phyloP scores from a whole-genome alignment of 2,888 invertebrate species.

The Galerucella calmariensis region DNA sequence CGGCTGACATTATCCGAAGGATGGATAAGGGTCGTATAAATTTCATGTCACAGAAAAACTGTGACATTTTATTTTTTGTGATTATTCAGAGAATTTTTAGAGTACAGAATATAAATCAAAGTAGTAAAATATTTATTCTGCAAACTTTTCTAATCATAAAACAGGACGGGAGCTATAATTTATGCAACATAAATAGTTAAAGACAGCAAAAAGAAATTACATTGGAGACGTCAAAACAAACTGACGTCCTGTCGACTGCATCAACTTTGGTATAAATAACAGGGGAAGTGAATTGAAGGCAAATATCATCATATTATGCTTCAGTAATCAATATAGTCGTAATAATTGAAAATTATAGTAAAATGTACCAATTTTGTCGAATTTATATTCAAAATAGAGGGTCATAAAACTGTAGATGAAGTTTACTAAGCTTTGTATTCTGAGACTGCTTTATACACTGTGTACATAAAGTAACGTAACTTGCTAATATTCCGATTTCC shows the following conservation, averaged over 20 bases:
- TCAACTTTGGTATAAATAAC: neutral
- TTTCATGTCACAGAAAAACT: neutral
- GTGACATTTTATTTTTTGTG: neutral
- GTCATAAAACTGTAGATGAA: too few species aligned
- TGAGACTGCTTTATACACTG: too few species aligned
- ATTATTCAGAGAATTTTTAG: neutral
- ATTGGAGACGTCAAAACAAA: neutral
- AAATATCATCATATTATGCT: too few species aligned
- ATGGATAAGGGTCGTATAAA: slow-evolving; percentile 7
- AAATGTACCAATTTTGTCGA: too few species aligned
- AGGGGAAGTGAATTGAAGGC: neutral
- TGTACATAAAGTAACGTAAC: too few species aligned
- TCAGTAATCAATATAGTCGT: too few species aligned
- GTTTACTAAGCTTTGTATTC: too few species aligned
- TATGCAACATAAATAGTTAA: neutral
- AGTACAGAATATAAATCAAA: neutral
- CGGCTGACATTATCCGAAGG: neutral
- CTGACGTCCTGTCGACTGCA: neutral
- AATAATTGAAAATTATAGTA: too few species aligned
- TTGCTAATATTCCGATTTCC: too few species aligned
- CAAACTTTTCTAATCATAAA: neutral
- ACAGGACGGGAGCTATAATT: neutral
- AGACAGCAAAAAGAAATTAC: neutral
- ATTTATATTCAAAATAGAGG: too few species aligned
- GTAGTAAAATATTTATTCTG: neutral